Percentiles rank a stretch among this genome's conserved stretches.
Evolutionary conservation across 2,888 invertebrate genomes (phyloP).

Genomic region (Hartigia nigra): DNA sequence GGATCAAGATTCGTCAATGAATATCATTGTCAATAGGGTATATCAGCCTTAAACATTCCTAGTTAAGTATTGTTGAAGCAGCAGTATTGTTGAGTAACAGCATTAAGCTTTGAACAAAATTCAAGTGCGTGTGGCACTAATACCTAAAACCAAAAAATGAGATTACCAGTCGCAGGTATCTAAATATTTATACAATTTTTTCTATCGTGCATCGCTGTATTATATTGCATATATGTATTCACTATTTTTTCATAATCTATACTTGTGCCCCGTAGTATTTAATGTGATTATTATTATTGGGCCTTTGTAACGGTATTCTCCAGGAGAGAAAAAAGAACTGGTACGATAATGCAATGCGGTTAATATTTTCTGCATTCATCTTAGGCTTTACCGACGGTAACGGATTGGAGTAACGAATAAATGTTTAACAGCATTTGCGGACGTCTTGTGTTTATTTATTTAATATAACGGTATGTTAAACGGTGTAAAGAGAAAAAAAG

Average conservation of each 20-base stretch:
- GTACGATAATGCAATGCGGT: not conserved
- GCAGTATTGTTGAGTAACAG: not conserved
- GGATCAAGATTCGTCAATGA: not conserved
- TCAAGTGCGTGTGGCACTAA: not conserved
- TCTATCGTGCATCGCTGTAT: conserved; percentile 11
- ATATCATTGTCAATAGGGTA: not conserved
- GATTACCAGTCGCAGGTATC: not conserved
- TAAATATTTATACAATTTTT: conserved; percentile 7
- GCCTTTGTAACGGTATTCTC: not conserved
- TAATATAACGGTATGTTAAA: not conserved
- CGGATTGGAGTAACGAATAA: not conserved
- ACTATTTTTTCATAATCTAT: not conserved
- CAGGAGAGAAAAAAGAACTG: not conserved
- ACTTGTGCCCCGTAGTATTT: not conserved
- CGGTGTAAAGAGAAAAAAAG: not conserved
- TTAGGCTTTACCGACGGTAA: not conserved
- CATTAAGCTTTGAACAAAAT: not conserved
- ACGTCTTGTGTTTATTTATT: not conserved
- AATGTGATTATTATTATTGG: not conserved
- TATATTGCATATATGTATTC: not conserved
- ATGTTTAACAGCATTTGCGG: not conserved
- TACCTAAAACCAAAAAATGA: not conserved
- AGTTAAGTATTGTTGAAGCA: not conserved
- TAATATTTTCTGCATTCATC: not conserved
- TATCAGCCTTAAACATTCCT: not conserved